Percentiles rank a stretch among this genome's conserved stretches.
phyloP scores from a whole-genome alignment of 2,113 vertebrate genomes.

The Lepisosteus oculatus region DNA sequence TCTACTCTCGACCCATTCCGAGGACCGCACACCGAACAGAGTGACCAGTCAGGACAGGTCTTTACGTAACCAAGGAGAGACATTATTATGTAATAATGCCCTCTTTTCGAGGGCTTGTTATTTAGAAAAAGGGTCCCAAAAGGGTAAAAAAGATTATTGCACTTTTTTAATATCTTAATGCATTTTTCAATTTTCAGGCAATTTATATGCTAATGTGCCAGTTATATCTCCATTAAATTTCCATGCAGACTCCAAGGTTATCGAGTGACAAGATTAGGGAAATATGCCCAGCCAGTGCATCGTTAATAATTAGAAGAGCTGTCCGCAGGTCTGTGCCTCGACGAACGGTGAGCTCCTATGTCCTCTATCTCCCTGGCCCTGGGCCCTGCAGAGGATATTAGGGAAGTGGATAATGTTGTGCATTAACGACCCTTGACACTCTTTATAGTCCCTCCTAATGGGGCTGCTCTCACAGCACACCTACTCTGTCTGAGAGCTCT shows the following conservation, averaged over 20 bases:
- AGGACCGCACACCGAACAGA: slow-evolving; percentile 16
- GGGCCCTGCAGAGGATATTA: slow-evolving; percentile 26
- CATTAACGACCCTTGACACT: slow-evolving; percentile 49
- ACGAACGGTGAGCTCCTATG: neutral
- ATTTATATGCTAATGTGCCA: slow-evolving; percentile 51
- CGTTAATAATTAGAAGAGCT: slow-evolving; percentile 33
- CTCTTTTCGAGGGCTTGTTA: slow-evolving; percentile 24
- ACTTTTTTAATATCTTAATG: slow-evolving; percentile 27
- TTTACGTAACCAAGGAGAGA: slow-evolving; percentile 39
- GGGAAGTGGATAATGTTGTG: slow-evolving; percentile 44
- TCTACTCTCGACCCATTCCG: no score
- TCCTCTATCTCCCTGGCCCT: slow-evolving; percentile 26
- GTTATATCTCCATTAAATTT: slow-evolving; percentile 24
- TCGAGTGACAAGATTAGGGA: slow-evolving; percentile 27
- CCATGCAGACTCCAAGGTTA: slow-evolving; percentile 19
- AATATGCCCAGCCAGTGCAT: slow-evolving; percentile 8
- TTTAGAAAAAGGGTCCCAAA: slow-evolving; percentile 20
- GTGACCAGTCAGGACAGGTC: slow-evolving; percentile 46
- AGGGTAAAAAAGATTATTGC: slow-evolving; percentile 23
- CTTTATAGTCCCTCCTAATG: slow-evolving; percentile 40
- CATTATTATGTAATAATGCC: slow-evolving; percentile 31
- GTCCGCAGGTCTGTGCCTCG: slow-evolving; percentile 9
- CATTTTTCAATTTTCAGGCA: slow-evolving; percentile 21
- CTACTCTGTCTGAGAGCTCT: no score
- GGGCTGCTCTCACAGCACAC: slow-evolving; percentile 7